A percentile compares a stretch with the other conserved stretches of the same genome.
These are phyloP conservation scores for Drosophila meridiana DNA, from an alignment of 2,888 invertebrate genomes.

Conservation along the genomic window DNA sequence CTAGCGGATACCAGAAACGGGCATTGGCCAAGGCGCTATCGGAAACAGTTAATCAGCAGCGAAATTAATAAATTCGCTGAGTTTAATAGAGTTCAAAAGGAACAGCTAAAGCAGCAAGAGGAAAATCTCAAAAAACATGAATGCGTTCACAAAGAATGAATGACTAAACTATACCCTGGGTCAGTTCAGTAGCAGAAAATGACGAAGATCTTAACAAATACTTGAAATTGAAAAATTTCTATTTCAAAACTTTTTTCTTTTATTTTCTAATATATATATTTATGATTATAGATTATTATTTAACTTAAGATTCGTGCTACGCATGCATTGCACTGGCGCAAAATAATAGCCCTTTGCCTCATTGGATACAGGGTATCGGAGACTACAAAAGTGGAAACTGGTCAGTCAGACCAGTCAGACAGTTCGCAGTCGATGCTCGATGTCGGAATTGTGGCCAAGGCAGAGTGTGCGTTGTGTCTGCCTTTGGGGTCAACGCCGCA, in stretches of 20 bases:
- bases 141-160: background rate
- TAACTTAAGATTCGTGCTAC: no score
- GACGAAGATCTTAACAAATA: background rate
- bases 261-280: no score
- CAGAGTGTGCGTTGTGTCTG: conserved; percentile 42
- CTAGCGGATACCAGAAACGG: conserved; percentile 66
- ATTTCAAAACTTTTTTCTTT: background rate
- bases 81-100: conserved; percentile 82
- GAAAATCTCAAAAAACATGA: conserved; percentile 42
- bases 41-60: conserved; percentile 79
- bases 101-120: conserved; percentile 41
- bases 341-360: background rate
- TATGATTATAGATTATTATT: no score
- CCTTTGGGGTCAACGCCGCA: conserved; percentile 78
- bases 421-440: conserved; percentile 53
- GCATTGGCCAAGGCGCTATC: conserved; percentile 65
- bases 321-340: background rate
- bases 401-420: conserved; percentile 53
- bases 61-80: conserved; percentile 79
- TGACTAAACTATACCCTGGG: background rate
- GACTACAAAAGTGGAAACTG: conserved; percentile 48
- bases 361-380: conserved; percentile 1
- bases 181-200: background rate
- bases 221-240: background rate
- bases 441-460: conserved; percentile 23